Evolutionary conservation across 2,797 vertebrate genomes (phyloP).

Genomic region (Perodicticus potto): DNA sequence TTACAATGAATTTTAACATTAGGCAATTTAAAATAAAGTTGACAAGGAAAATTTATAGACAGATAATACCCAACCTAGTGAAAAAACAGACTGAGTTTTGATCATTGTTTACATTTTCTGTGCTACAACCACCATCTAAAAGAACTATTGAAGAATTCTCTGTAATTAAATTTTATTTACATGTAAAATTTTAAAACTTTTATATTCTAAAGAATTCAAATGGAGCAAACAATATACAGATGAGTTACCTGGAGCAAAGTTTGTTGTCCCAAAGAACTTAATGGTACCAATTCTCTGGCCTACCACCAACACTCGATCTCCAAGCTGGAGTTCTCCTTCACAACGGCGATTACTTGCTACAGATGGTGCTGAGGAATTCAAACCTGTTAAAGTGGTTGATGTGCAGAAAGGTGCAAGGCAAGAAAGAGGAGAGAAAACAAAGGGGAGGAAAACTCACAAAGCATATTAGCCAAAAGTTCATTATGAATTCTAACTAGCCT

Average conservation of each 20-base stretch:
- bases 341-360: conserved; percentile 83
- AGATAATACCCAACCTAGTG: background rate
- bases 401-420: background rate
- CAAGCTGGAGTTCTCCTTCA: conserved; percentile 86
- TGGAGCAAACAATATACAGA: rapidly evolving
- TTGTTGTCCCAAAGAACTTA: conserved; percentile 95
- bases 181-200: background rate
- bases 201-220: background rate
- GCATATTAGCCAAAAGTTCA: background rate
- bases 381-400: conserved; percentile 82
- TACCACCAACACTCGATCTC: conserved; percentile 95
- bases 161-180: background rate
- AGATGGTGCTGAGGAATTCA: conserved; percentile 88
- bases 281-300: conserved; percentile 96
- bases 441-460: conserved; percentile 36
- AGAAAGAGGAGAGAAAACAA: conserved; percentile 46
- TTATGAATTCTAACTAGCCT: background rate
- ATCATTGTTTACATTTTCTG: background rate
- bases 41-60: background rate
- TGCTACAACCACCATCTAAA: background rate
- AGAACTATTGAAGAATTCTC: background rate
- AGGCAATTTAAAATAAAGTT: background rate
- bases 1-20: background rate
- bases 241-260: conserved; percentile 96
- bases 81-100: background rate